Evolutionary conservation across 53 echinoderm and acorn worm genomes (phyloP), one percentile per base, ranked within the genome.

Genomic region (Stichopus horrens): DNA sequence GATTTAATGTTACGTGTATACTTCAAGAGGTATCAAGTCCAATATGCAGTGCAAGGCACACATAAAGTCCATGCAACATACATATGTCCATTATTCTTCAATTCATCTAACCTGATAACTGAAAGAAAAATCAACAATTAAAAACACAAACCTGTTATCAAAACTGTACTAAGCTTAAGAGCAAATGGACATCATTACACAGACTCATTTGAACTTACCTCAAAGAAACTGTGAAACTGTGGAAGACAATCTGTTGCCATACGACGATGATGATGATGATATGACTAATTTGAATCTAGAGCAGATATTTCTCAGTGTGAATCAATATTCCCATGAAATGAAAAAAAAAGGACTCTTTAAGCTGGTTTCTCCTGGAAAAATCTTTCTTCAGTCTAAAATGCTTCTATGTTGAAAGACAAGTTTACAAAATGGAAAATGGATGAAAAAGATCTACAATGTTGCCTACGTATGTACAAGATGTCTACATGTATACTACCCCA

Each of bases 391-490:
- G 81, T 21, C 81, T 81, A 58, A 58, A 5, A 81, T 56, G 21
- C 37, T 37, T 37, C 37, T 58, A 56, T 8, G 19, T 67, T 85
- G 85, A 85, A 85, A 85, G 85, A 85, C 85, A 9, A 85, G 16
- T 75, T 16, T 19, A 75, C 63, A n/a, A 76, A 37, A 59, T 8
- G 52, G 85, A 67, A 52, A 85, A 66, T 66, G 85, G 67, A 63
- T 85, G 85, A 67, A 85, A 85, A 85, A 85, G 85, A 22, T 85
- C 52, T 59, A 63, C 56, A 20, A 23, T 51, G 60, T 59, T 65
- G 52, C 51, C 85, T 85, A 85, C 67, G 59, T 85, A 85, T 85
- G 58, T 85, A 85, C 85, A 85, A 85, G 67, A 65, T 53, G 67
- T 58, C 85, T 85, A 85, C 67, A 37, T 37, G 37, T 37, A 23